Conservation (phyloP, 2,113 vertebrate genomes). For the Physeter macrocephalus region DNA sequence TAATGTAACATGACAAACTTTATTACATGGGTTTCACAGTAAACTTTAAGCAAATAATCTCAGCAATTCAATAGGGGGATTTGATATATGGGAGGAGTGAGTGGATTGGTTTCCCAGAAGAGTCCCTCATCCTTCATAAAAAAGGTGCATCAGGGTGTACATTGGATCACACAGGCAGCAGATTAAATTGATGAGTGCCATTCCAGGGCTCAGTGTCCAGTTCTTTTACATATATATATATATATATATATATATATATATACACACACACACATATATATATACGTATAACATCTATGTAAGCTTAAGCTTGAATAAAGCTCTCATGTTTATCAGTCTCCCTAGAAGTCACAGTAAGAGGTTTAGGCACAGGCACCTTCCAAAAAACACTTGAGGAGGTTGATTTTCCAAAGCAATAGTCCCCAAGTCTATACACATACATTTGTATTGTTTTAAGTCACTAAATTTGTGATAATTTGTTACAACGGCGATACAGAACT, state of each 20-base stretch:
- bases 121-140: neutral
- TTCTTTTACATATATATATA: neutral
- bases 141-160: neutral
- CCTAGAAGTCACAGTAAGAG: neutral
- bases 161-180: neutral
- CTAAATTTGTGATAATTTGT: neutral
- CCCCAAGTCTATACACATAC: neutral
- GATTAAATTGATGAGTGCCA: neutral
- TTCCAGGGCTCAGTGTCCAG: neutral
- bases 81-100: neutral
- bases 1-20: neutral
- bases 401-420: neutral
- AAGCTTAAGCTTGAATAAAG: neutral
- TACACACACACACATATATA: neutral
- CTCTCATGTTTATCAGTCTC: neutral
- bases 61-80: neutral
- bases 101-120: neutral
- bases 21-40: neutral
- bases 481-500: neutral
- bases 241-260: neutral
- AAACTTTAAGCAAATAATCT: neutral
- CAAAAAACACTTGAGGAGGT: neutral
- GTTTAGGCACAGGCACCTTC: neutral
- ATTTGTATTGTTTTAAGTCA: neutral
- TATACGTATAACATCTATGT: rapidly evolving